Percentiles rank a stretch among this genome's conserved stretches.
Conservation (phyloP, 2,113 vertebrate genomes). For the mouse (Mus musculus) region GRCm39 chr3:143419501-143420000, state of each 20-base stretch:
- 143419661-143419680: too few relatives aligned
- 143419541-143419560: neutral
- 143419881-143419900: neutral
- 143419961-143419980: neutral
- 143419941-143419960: neutral
- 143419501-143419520: neutral
- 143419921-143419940: neutral
- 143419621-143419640: neutral
- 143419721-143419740: neutral
- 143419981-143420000: neutral
- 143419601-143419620: neutral
- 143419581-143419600: neutral
- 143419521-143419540: neutral
- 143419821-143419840: neutral
- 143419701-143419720: neutral
- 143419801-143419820: neutral
- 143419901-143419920: neutral
- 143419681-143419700: neutral
- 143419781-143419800: neutral
- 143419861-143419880: neutral
- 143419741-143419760: neutral
- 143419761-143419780: neutral
- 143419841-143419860: neutral
- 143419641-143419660: too few relatives aligned
- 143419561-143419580: neutral